These are phyloP conservation scores for Hofmannophila pseudospretella DNA, from an alignment of 2,888 invertebrate genomes.

Conservation along the genomic window DNA sequence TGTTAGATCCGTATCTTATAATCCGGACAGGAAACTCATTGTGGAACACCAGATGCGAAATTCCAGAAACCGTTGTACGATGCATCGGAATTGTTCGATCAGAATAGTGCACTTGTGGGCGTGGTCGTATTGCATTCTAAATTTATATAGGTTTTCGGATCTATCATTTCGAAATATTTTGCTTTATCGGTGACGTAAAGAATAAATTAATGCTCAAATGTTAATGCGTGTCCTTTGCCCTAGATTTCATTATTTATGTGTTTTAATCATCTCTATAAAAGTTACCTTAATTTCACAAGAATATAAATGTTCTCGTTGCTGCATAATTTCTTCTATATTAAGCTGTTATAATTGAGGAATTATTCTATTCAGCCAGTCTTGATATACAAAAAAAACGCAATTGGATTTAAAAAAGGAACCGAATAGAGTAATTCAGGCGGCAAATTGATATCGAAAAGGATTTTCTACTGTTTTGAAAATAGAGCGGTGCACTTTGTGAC, in stretches of 20 bases:
- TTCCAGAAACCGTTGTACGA: constrained; percentile 48
- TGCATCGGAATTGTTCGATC: constrained; percentile 19
- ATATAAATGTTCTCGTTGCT: too few relatives aligned
- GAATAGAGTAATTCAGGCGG: constrained; percentile 63
- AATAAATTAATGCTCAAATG: background rate
- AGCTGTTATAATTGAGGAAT: constrained; percentile 12
- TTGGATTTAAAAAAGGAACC: constrained; percentile 41
- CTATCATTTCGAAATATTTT: constrained; percentile 32
- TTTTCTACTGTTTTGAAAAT: constrained; percentile 76
- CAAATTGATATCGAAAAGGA: constrained; percentile 72
- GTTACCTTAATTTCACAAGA: too few relatives aligned
- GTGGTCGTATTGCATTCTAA: constrained; percentile 55
- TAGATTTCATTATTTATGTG: too few relatives aligned
- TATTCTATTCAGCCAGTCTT: constrained; percentile 24
- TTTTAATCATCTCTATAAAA: too few relatives aligned
- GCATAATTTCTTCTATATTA: too few relatives aligned
- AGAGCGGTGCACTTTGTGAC: constrained; percentile 49
- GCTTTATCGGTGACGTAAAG: background rate
- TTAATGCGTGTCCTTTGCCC: background rate
- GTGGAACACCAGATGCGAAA: constrained; percentile 72
- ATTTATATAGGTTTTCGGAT: constrained; percentile 39
- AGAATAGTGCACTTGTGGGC: constrained; percentile 59
- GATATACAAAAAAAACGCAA: constrained; percentile 29
- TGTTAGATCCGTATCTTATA: constrained; percentile 65
- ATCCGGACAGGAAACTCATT: constrained; percentile 74